Base-by-base conservation (phyloP, 2,888 invertebrate species). In the Yponomeuta sedellus region DNA sequence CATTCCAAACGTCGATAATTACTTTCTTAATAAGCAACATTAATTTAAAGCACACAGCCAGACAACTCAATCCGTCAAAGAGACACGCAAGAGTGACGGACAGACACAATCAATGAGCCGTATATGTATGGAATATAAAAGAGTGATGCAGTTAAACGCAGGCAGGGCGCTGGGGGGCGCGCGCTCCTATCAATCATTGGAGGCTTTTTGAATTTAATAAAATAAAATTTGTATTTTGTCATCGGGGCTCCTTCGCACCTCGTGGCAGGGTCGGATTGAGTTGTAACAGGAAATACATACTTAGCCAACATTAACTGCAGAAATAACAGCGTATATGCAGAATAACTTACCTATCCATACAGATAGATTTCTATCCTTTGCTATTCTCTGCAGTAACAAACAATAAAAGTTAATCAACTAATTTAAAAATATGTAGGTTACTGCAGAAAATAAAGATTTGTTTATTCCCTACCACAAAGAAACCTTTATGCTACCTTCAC, bases 141-240 rank as follows among this genome's bases (percentile, higher is more conserved):
- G 85, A 85, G 88, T 84, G 84, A 82, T 88, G 86, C 86, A 85
- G 82, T 78, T 75, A 40, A 75, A 71, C 73, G 70, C 67, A 68
- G 67, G 68, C 66, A 68, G 73, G 73, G 72, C 74, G 63, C 58
- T 34, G 72, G 34, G 70, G 76, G 77, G 88, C 86, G 88, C 80
- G 85, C 81, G 81, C 81, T 85, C 86, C 90, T 91, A 91, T 92
- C 91, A 91, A 91, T 92, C 91, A 91, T 90, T 82, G 85, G 72
- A 89, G 87, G 85, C 84, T 91, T 91, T 92, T 92, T 91, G 89
- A 92, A 91, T 92, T 92, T 92, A 91, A 92, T 92, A 91, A 92
- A 91, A 91, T 91, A 91, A 91, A 91, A 90, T 91, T 92, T 92
- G 91, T 92, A 91, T 91, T 91, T 91, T 90, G 91, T 91, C 91